Conservation (phyloP, 2,888 invertebrate species). For the Philhelius pedissequus region DNA sequence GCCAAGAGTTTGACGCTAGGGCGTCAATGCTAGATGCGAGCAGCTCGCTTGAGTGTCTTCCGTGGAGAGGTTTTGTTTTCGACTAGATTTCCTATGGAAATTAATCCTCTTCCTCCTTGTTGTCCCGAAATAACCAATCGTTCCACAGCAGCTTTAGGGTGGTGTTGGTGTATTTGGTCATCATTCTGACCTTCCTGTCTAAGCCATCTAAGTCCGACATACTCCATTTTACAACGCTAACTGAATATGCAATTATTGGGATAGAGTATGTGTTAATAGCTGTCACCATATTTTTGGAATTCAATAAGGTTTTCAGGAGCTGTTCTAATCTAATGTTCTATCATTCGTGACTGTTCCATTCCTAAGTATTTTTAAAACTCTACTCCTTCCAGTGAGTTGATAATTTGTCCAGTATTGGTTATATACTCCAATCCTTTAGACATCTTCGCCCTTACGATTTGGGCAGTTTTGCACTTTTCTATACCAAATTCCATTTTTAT, state of each 20-base stretch:
- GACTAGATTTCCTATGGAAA: too few species aligned
- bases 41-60: too few species aligned
- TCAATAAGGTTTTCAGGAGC: background rate
- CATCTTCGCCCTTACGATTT: background rate
- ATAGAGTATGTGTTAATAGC: background rate
- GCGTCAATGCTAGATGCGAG: too few species aligned
- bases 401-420: background rate
- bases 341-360: background rate
- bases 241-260: background rate
- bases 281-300: background rate
- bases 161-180: too few species aligned
- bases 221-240: background rate
- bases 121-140: too few species aligned
- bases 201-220: background rate
- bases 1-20: too few species aligned
- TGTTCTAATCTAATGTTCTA: background rate
- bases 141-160: too few species aligned
- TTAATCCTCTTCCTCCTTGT: too few species aligned
- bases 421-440: background rate
- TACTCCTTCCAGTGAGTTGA: background rate
- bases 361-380: background rate
- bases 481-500: conserved; percentile 17
- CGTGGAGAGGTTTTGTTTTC: too few species aligned
- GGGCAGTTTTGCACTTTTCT: conserved; percentile 7
- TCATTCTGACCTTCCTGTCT: too few species aligned